Percentiles rank a stretch among this genome's conserved stretches.
phyloP scores from a whole-genome alignment of 2,888 invertebrate genomes.

The Hydrotaea diabolus region DNA sequence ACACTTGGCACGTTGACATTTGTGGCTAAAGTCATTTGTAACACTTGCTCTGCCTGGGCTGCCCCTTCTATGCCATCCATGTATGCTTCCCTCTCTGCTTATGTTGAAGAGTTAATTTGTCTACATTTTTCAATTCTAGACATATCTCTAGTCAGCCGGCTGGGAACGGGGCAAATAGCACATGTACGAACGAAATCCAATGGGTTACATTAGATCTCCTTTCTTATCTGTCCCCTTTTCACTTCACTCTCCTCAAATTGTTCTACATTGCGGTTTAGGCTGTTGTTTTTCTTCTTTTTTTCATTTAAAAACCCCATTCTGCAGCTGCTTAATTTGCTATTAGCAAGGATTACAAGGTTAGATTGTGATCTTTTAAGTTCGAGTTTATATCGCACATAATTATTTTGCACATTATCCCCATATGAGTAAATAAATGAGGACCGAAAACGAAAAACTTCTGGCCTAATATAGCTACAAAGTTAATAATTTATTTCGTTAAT shows the following conservation, averaged over 20 bases:
- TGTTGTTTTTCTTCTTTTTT: background rate
- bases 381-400: background rate
- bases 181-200: too few relatives aligned
- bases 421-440: background rate
- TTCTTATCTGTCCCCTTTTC: background rate
- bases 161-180: too few relatives aligned
- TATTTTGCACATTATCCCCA: background rate
- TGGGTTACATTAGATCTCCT: too few relatives aligned
- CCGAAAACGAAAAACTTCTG: background rate
- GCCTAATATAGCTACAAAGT: background rate
- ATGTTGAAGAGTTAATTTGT: slow-evolving; percentile 56
- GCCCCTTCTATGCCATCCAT: background rate
- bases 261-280: background rate
- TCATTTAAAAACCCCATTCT: background rate
- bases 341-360: slow-evolving; percentile 19
- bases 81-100: background rate
- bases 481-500: background rate
- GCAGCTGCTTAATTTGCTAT: slow-evolving; percentile 20
- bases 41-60: slow-evolving; percentile 36
- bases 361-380: background rate
- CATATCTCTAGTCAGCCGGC: background rate
- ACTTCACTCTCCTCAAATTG: too few relatives aligned
- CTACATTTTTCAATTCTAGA: slow-evolving; percentile 39
- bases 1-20: slow-evolving; percentile 53
- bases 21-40: slow-evolving; percentile 58